Conservation (phyloP, 2,888 invertebrate genomes). For the Diadromus collaris region DNA sequence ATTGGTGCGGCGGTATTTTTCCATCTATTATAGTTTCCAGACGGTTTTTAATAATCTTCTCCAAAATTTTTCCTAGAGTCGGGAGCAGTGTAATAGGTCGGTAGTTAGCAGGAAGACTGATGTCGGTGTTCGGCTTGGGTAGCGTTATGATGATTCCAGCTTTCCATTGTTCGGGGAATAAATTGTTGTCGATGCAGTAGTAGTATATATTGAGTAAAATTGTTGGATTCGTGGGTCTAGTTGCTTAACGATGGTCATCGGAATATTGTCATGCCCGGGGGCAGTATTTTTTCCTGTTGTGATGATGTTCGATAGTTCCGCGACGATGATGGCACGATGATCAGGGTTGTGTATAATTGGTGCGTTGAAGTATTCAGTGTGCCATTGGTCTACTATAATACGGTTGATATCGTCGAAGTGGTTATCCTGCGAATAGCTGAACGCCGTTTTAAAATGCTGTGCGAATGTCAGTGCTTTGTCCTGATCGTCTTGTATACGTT, state of each 20-base stretch:
- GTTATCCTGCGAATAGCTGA: not conserved
- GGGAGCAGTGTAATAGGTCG: slow-evolving; percentile 18
- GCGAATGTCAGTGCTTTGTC: slow-evolving; percentile 16
- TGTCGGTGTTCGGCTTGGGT: slow-evolving; percentile 30
- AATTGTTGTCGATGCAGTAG: not conserved
- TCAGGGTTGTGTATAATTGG: not conserved
- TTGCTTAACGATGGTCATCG: slow-evolving; percentile 22
- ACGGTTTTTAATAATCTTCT: slow-evolving; percentile 28
- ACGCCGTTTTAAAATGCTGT: slow-evolving; percentile 1
- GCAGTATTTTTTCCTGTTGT: slow-evolving; percentile 39
- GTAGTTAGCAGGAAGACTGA: slow-evolving; percentile 9
- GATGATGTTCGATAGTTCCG: not conserved
- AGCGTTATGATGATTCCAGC: slow-evolving; percentile 6
- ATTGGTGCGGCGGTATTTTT: not conserved
- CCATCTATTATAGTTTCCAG: not conserved
- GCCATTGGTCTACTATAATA: not conserved
- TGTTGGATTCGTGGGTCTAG: not conserved
- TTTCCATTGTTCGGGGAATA: slow-evolving; percentile 4
- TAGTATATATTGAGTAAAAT: slow-evolving; percentile 1
- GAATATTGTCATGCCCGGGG: slow-evolving; percentile 28
- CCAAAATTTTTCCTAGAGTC: slow-evolving; percentile 26
- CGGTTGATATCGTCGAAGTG: slow-evolving; percentile 3
- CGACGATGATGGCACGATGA: not conserved
- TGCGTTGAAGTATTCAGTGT: not conserved
- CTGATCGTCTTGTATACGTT: not conserved